Percentiles rank a stretch among this genome's conserved stretches.
These are phyloP conservation scores for Lucilia sericata DNA, from an alignment of 1,140 invertebrate genomes.

Conservation along the genomic window DNA sequence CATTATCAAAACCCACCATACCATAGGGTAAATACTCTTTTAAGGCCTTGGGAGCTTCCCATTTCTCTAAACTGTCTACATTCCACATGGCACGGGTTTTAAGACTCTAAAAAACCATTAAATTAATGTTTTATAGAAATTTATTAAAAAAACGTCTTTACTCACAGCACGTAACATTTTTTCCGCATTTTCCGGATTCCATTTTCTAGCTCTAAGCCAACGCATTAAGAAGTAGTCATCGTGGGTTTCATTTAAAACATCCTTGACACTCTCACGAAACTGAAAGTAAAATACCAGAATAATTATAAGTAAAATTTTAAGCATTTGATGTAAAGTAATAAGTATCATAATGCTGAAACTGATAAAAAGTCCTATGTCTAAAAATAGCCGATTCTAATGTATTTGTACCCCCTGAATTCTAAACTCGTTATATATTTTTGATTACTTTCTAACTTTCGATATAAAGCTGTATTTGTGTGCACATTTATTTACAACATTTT, in stretches of 20 bases:
- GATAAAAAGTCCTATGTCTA: too few relatives aligned
- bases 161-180: slow-evolving; percentile 88
- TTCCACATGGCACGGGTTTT: slow-evolving; percentile 74
- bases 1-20: slow-evolving; percentile 82
- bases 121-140: not conserved
- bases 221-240: slow-evolving; percentile 83
- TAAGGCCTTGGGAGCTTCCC: slow-evolving; percentile 79
- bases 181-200: slow-evolving; percentile 83
- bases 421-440: too few relatives aligned
- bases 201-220: slow-evolving; percentile 86
- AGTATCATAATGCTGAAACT: too few relatives aligned
- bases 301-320: not conserved
- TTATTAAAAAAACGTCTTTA: slow-evolving; percentile 48
- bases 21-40: slow-evolving; percentile 82
- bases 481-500: too few relatives aligned
- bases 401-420: too few relatives aligned
- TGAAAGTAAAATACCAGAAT: slow-evolving; percentile 69
- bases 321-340: too few relatives aligned
- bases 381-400: too few relatives aligned
- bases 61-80: slow-evolving; percentile 77
- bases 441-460: too few relatives aligned
- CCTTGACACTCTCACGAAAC: slow-evolving; percentile 77
- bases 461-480: too few relatives aligned
- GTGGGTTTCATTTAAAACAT: slow-evolving; percentile 77
- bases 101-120: slow-evolving; percentile 51